Base-by-base conservation (phyloP, 2,113 vertebrate species). In the Regulus satrapa region DNA sequence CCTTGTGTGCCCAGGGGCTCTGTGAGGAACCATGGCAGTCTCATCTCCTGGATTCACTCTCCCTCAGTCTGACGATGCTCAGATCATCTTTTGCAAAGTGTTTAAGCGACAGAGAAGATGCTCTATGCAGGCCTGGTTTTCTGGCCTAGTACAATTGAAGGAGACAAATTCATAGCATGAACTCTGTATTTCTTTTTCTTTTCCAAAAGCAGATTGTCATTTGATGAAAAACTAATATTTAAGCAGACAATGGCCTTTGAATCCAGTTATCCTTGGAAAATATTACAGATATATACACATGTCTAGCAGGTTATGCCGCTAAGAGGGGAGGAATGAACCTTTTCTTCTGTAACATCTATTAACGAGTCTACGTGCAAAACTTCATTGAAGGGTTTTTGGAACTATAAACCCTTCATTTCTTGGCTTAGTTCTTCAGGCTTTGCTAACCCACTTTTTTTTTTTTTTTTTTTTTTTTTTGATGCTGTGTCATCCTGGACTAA, bases 281-380 rank as follows among this genome's bases (percentile, higher is more conserved):
- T 74, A 88, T 83, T 79, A 45, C 79, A 54, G 14, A 58, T 73
- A 63, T 6, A 6, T 24, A n/a, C 8, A 21, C 61, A 76, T 40
- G 14, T 88, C 51, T 95, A 85, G 36, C 16, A 61, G 74, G 26
- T 79, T 63, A 48, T n/a, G 24, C 55, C 74, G 85, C 43, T 71
- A 76, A 88, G 58, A 14, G 21, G n/a, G 20, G 25, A 41, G 63
- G 68, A 95, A 94, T 38, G 67, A 83, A 89, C 63, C n/a, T 89
- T 88, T 93, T 95, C 79, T 90, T 93, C 88, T 90, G 75, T 63
- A 92, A 95, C 48, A 36, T 92, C 75, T 92, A 71, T 85, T 94
- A 92, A 93, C 74, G 93, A 77, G 92, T 93, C 88, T 96, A 88
- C 67, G 78, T 96, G 94, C 96, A 94, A 83, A 95, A 93, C 90